Evolutionary conservation across 2,888 invertebrate species (phyloP).

Genomic region (Zootermopsis nevadensis): DNA sequence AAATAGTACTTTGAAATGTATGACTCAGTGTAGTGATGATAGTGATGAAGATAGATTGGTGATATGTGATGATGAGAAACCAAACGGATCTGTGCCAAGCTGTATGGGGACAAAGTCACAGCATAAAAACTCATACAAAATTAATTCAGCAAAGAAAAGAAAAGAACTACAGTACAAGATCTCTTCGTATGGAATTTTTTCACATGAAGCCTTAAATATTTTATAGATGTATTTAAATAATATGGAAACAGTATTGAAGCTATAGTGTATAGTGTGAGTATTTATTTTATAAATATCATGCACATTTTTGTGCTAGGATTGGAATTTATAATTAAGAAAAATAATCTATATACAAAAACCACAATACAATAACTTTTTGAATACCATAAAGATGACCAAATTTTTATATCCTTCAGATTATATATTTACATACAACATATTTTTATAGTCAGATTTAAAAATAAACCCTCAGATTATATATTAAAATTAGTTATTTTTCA

Average conservation of each 20-base stretch:
- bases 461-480: not conserved
- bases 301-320: not conserved
- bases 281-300: conserved; percentile 10
- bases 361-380: conserved; percentile 7
- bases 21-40: not conserved
- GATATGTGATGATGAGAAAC: conserved; percentile 3
- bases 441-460: conserved; percentile 27
- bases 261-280: conserved; percentile 1
- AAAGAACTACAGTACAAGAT: conserved; percentile 25
- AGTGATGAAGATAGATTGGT: not conserved
- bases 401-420: conserved; percentile 33
- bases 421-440: conserved; percentile 17
- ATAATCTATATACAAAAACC: conserved; percentile 6
- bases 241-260: conserved; percentile 43
- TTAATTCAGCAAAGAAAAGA: conserved; percentile 16
- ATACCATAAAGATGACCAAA: not conserved
- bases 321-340: not conserved
- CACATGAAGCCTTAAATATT: conserved; percentile 50
- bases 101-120: not conserved
- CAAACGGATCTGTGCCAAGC: not conserved
- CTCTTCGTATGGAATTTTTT: conserved; percentile 38
- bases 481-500: not conserved
- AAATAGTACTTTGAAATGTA: not conserved
- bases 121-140: not conserved
- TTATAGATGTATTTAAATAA: conserved; percentile 41